Conservation (phyloP, 2,113 vertebrate genomes). For the Hyperoodon ampullatus region DNA sequence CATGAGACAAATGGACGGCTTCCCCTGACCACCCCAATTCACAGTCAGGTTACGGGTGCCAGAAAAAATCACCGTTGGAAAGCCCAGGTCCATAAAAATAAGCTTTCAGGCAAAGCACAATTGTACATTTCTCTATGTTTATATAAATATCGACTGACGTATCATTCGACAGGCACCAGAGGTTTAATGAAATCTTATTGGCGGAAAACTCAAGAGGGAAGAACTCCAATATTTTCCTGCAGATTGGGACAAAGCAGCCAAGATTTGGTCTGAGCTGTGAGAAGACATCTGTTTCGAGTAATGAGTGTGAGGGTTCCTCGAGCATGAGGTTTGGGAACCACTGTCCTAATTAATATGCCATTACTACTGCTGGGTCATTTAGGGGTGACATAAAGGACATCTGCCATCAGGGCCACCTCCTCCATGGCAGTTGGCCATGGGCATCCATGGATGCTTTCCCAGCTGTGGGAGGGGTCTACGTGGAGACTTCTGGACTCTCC, state of each 20-base stretch:
- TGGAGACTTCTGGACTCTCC: neutral
- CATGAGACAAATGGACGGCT: neutral
- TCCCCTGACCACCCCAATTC: neutral
- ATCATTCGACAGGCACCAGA: neutral
- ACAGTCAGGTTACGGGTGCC: neutral
- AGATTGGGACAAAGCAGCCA: neutral
- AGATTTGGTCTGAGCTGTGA: neutral
- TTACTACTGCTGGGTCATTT: neutral
- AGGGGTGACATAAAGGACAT: neutral
- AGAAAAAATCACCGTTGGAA: neutral
- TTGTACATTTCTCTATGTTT: neutral
- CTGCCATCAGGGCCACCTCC: neutral
- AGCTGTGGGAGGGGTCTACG: neutral
- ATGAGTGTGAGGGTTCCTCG: fast-evolving
- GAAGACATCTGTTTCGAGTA: neutral
- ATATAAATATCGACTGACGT: neutral
- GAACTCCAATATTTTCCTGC: neutral
- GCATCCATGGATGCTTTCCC: neutral
- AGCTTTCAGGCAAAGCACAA: neutral
- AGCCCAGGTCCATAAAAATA: neutral
- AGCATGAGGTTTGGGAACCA: neutral
- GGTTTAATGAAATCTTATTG: neutral
- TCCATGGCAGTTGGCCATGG: fast-evolving
- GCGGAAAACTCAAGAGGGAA: neutral
- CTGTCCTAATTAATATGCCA: neutral